phyloP scores from a whole-genome alignment of 2,797 vertebrate species.

The Cyclopterus lumpus region DNA sequence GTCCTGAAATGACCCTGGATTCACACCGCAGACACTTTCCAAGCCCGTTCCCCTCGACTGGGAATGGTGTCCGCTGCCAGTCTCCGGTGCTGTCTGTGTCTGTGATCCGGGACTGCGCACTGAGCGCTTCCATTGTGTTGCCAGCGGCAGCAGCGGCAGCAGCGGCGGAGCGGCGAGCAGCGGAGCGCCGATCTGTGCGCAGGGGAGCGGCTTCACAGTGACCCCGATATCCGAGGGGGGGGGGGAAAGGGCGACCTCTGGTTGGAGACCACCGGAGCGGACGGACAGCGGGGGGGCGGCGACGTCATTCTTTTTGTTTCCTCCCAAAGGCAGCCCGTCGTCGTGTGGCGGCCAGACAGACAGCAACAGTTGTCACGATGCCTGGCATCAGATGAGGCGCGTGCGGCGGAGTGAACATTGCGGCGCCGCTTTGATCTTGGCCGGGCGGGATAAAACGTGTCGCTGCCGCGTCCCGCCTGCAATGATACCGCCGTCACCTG shows the following conservation, averaged over 20 bases:
- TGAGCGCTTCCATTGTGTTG: constrained; percentile 82
- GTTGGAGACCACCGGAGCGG: constrained; percentile 47
- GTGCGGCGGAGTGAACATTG: constrained; percentile 60
- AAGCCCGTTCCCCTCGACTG: neutral
- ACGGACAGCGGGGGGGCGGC: constrained; percentile 29
- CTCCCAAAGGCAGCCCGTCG: constrained; percentile 42
- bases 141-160: constrained; percentile 53
- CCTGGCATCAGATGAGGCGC: constrained; percentile 70
- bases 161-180: constrained; percentile 46
- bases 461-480: constrained; percentile 54
- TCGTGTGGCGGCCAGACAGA: constrained; percentile 56
- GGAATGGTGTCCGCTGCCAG: neutral
- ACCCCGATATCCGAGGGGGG: constrained; percentile 69
- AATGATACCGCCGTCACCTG: constrained; percentile 55
- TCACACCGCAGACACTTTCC: neutral
- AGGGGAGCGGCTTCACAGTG: constrained; percentile 75
- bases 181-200: constrained; percentile 67
- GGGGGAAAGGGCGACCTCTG: constrained; percentile 25
- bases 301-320: constrained; percentile 26
- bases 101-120: constrained; percentile 83
- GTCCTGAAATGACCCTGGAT: neutral
- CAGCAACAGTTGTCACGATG: constrained; percentile 83
- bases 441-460: constrained; percentile 41
- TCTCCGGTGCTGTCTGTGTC: constrained; percentile 51
- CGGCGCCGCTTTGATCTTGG: constrained; percentile 65